phyloP scores from a whole-genome alignment of 2,113 vertebrate species.

The Glaucidium brasilianum region DNA sequence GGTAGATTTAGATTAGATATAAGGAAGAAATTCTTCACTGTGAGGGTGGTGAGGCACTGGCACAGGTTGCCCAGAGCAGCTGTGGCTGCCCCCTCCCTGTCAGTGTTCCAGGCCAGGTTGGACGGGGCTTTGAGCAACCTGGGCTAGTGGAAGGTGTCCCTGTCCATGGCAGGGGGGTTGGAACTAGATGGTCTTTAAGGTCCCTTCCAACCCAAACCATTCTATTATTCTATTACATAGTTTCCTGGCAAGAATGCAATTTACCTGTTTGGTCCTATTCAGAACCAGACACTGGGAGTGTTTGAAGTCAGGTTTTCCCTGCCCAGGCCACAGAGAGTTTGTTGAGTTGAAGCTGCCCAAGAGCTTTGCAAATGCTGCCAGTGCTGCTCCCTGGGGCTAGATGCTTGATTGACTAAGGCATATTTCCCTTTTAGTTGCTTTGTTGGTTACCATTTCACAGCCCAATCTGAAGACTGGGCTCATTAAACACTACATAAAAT shows the following conservation, averaged over 20 bases:
- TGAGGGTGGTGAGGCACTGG: too few relatives aligned
- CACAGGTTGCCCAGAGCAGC: too few relatives aligned
- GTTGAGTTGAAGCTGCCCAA: background rate
- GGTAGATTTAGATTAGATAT: too few relatives aligned
- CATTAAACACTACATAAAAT: background rate
- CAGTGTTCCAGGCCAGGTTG: too few relatives aligned
- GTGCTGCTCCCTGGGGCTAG: background rate
- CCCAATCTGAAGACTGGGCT: background rate
- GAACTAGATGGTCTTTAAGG: too few relatives aligned
- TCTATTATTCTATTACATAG: too few relatives aligned
- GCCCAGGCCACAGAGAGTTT: background rate
- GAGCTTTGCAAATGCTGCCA: background rate
- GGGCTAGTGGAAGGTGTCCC: too few relatives aligned
- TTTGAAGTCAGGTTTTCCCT: background rate
- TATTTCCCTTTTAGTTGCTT: background rate
- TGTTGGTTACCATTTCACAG: background rate
- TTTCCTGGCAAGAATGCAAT: background rate
- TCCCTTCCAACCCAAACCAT: too few relatives aligned
- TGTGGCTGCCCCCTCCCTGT: too few relatives aligned
- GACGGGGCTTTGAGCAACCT: too few relatives aligned
- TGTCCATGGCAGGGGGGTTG: too few relatives aligned
- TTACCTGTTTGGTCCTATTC: background rate
- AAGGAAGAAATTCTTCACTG: too few relatives aligned
- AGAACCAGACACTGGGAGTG: background rate
- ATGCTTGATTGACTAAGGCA: background rate